Percentiles rank a stretch among this genome's conserved stretches.
Conservation (phyloP, 23 tunicate species). For the Halocynthia aurantium region DNA sequence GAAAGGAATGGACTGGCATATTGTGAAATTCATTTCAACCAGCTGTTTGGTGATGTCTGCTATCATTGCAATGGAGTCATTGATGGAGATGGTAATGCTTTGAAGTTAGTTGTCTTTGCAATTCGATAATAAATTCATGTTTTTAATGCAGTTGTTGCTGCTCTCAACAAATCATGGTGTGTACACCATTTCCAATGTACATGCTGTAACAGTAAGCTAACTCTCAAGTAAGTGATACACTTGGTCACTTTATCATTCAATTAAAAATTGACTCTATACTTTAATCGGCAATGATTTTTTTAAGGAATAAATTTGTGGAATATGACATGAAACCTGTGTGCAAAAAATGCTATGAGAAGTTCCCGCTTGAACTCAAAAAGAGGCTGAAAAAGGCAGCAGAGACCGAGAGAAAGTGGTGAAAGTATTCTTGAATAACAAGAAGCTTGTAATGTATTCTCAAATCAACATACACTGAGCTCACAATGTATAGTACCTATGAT, state of each 20-base stretch:
- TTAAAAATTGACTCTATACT: neutral
- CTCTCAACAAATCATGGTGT: conserved; percentile 94
- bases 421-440: too few species aligned
- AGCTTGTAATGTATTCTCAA: too few species aligned
- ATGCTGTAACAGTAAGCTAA: conserved; percentile 77
- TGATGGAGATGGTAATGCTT: conserved; percentile 86
- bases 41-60: conserved; percentile 96
- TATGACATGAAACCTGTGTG: conserved; percentile 99
- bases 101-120: neutral
- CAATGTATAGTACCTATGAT: too few species aligned
- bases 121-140: neutral
- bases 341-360: conserved; percentile 93
- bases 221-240: conserved; percentile 65
- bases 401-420: conserved; percentile 32
- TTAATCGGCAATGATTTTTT: neutral
- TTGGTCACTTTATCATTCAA: neutral
- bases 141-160: conserved; percentile 72
- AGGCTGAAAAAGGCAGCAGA: conserved; percentile 94
- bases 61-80: conserved; percentile 97
- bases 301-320: conserved; percentile 86
- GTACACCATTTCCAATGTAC: conserved; percentile 83
- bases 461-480: too few species aligned
- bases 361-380: conserved; percentile 91
- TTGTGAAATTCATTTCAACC: conserved; percentile 96
- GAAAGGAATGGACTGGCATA: conserved; percentile 84